These are phyloP conservation scores for Asarcornis scutulata DNA, from an alignment of 2,113 vertebrate genomes.

Conservation along the genomic window DNA sequence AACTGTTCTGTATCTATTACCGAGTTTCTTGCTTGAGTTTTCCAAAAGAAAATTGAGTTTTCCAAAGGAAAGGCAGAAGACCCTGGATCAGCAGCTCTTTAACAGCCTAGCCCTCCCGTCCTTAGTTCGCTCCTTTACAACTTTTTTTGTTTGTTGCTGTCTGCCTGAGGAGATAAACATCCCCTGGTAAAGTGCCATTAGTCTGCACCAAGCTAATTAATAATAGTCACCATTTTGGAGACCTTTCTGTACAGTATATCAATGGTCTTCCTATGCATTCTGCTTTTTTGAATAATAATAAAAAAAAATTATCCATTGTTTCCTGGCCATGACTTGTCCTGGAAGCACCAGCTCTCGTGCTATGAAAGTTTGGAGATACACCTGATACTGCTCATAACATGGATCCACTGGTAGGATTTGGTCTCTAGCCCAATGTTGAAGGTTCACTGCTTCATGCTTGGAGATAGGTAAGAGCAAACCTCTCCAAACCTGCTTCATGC, in stretches of 20 bases:
- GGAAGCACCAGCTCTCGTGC: background rate
- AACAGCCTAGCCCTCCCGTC: background rate
- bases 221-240: background rate
- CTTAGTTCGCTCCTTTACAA: background rate
- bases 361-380: background rate
- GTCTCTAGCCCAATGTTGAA: background rate
- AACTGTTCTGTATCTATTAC: background rate
- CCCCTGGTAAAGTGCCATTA: background rate
- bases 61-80: background rate
- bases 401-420: background rate
- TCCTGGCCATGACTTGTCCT: background rate
- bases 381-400: background rate
- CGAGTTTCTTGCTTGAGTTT: background rate
- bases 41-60: background rate
- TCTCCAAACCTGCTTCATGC: background rate
- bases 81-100: background rate
- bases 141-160: background rate
- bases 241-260: background rate
- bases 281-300: background rate
- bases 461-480: background rate
- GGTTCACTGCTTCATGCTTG: background rate
- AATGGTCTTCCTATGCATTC: background rate
- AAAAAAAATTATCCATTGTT: background rate
- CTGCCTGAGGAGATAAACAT: background rate
- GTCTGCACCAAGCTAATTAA: background rate